Evolutionary conservation across 2,797 vertebrate species (phyloP), one percentile per base, ranked within the genome.

Genomic region (Geotrypetes seraphini): DNA sequence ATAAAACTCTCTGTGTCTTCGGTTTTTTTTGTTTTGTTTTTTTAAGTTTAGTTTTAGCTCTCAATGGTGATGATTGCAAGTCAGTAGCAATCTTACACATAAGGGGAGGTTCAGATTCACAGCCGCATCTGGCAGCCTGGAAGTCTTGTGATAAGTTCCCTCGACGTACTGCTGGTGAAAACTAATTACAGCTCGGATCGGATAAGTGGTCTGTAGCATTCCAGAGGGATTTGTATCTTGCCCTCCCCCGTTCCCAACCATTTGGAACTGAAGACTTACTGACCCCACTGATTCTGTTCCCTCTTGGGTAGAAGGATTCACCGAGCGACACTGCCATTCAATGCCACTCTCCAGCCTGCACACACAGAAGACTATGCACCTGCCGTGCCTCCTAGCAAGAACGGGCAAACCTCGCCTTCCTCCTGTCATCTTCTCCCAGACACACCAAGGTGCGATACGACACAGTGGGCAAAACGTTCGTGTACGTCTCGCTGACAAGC

Each of bases 31-130:
- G 45, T 34, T 59, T 50, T 48, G 56, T 66, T n/a, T n/a, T n/a
- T n/a, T n/a, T n/a, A n/a, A n/a, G n/a, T n/a, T n/a, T n/a, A n/a
- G n/a, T n/a, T n/a, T 69, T 66, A 39, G 62, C 71, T 71, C 74
- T 79, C 67, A 60, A 72, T n/a, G n/a, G n/a, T n/a, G n/a, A n/a
- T n/a, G 47, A 69, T 69, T 37, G 44, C 53, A 73, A 70, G 58
- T 73, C 58, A 69, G 66, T 63, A 74, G 75, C 65, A 66, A 72
- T 71, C 36, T 36, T 69, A 54, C 48, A 68, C 50, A 28, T 31
- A 45, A 53, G 67, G 62, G 63, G 57, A 60, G n/a, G 53, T 33
- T 68, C 46, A 47, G 34, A 55, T 57, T 55, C 60, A 43, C 49
- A 67, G 61, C 47, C 53, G 57, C 53, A 60, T n/a, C n/a, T n/a